Conservation (phyloP, 2,113 vertebrate genomes). For the Cisticola juncidis region DNA sequence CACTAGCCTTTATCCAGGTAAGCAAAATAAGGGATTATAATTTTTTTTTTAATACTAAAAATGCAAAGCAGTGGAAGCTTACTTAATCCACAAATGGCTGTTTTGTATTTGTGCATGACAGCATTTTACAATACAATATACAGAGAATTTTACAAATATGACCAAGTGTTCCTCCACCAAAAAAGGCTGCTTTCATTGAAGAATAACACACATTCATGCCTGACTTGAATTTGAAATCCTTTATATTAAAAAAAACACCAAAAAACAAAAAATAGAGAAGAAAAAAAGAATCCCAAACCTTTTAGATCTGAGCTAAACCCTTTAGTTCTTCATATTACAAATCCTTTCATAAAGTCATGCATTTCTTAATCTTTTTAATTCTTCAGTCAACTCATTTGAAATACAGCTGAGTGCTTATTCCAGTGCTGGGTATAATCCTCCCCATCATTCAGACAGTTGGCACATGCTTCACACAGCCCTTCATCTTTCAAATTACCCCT, state of each 20-base stretch:
- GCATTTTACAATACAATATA: background rate
- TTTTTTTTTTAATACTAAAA: background rate
- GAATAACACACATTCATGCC: background rate
- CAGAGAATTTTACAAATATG: background rate
- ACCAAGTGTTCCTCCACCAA: background rate
- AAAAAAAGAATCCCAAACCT: background rate
- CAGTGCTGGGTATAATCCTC: slow-evolving; percentile 66
- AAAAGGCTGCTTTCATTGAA: background rate
- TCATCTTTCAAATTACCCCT: slow-evolving; percentile 70
- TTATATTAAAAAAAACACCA: background rate
- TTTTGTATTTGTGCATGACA: background rate
- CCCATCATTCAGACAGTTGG: slow-evolving; percentile 60
- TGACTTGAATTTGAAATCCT: slow-evolving; percentile 27
- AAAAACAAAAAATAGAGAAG: background rate
- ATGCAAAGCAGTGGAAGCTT: background rate
- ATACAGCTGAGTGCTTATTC: slow-evolving; percentile 64
- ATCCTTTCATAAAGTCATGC: slow-evolving; percentile 45
- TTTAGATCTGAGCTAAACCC: slow-evolving; percentile 50
- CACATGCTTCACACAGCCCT: slow-evolving; percentile 59
- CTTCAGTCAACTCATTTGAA: slow-evolving; percentile 70
- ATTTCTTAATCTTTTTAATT: slow-evolving; percentile 71
- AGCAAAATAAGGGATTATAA: background rate
- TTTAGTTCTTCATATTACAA: slow-evolving; percentile 25
- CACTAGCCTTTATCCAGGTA: background rate
- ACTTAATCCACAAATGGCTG: background rate